These are phyloP conservation scores for Paradisaea rubra DNA, from an alignment of 2,113 vertebrate species.

Conservation along the genomic window DNA sequence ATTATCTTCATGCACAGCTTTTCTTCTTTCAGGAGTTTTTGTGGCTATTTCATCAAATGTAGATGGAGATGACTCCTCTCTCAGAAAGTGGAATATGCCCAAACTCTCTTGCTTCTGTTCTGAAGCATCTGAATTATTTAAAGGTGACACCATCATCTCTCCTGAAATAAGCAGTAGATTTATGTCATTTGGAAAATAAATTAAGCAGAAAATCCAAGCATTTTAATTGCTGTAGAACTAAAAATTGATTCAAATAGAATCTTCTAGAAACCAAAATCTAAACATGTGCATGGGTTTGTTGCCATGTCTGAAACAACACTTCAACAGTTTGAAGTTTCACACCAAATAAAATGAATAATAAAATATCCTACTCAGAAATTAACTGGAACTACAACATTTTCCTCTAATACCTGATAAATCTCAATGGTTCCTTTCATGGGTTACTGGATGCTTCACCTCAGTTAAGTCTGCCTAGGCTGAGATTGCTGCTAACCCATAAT, in stretches of 20 bases:
- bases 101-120: constrained; percentile 58
- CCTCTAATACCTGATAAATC: not conserved
- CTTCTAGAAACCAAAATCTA: not conserved
- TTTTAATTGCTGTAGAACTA: not conserved
- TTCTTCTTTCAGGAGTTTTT: not conserved
- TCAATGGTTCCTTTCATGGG: not conserved
- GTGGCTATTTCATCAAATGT: not conserved
- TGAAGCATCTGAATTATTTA: constrained; percentile 59
- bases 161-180: constrained; percentile 54
- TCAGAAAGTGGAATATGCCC: constrained; percentile 66
- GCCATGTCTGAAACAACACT: not conserved
- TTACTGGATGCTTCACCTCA: not conserved
- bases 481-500: not conserved
- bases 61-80: constrained; percentile 31
- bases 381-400: not conserved
- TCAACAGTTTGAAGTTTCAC: not conserved
- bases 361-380: not conserved
- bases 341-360: not conserved
- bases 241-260: not conserved
- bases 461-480: not conserved
- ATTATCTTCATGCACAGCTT: not conserved
- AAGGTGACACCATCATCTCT: constrained; percentile 81
- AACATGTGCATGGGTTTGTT: not conserved
- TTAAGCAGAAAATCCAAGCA: not conserved
- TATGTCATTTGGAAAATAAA: not conserved